A percentile compares a stretch with the other conserved stretches of the same genome.
Evolutionary conservation across 2,888 invertebrate species (phyloP).

Genomic region (Amblyjoppa fuscipennis): DNA sequence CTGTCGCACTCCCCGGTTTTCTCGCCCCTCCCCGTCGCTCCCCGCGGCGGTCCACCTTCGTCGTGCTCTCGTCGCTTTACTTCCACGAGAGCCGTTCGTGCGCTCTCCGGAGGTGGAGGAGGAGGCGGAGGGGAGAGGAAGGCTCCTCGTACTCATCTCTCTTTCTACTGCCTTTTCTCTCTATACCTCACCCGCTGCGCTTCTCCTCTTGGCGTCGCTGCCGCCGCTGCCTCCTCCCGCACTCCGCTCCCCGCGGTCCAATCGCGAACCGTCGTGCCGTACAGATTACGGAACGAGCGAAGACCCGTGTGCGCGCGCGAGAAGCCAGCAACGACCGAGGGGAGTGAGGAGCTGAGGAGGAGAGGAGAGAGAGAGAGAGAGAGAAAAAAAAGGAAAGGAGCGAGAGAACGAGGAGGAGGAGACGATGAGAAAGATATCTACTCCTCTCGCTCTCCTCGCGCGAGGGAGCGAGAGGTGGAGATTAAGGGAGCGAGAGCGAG

Average conservation of each 20-base stretch:
- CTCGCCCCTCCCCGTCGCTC: slow-evolving; percentile 12
- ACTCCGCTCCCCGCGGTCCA: slow-evolving; percentile 78
- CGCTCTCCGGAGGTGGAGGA: slow-evolving; percentile 16
- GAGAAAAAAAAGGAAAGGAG: slow-evolving; percentile 43
- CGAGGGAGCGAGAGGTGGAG: slow-evolving; percentile 4
- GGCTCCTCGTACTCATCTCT: slow-evolving; percentile 30
- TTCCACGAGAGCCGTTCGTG: slow-evolving; percentile 58
- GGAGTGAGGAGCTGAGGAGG: slow-evolving; percentile 59
- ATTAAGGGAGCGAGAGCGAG: slow-evolving; percentile 22
- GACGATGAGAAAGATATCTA: slow-evolving; percentile 62
- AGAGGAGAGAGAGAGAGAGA: slow-evolving; percentile 55
- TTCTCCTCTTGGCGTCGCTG: slow-evolving; percentile 26
- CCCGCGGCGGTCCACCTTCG: slow-evolving; percentile 20
- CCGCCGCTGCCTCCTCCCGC: slow-evolving; percentile 66
- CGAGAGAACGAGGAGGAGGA: slow-evolving; percentile 63
- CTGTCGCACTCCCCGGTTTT: slow-evolving; percentile 34
- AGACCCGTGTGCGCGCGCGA: slow-evolving; percentile 67
- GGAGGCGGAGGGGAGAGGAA: neutral
- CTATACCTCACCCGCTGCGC: slow-evolving; percentile 34
- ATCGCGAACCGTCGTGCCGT: slow-evolving; percentile 79
- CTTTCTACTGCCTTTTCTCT: slow-evolving; percentile 34
- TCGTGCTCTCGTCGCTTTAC: slow-evolving; percentile 26
- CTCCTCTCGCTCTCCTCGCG: neutral
- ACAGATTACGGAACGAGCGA: slow-evolving; percentile 81
- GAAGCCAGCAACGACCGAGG: slow-evolving; percentile 52